Conservation (phyloP, 2,888 invertebrate species). For the Luperina nickerlii region DNA sequence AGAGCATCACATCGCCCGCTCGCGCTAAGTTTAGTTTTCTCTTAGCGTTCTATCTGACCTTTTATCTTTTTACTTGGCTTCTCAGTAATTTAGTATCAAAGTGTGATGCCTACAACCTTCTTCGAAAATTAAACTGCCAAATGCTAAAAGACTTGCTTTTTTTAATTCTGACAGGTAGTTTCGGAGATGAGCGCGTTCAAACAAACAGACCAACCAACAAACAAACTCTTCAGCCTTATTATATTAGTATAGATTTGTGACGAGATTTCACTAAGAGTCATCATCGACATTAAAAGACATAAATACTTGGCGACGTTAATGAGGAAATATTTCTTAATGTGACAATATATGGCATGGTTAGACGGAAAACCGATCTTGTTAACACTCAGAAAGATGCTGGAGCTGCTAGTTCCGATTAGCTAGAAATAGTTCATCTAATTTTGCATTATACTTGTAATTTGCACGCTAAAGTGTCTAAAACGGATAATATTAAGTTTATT, state of each 20-base stretch:
- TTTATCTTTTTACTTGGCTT: not conserved
- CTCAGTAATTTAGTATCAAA: not conserved
- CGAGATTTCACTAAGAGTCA: not conserved
- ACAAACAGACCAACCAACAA: not conserved
- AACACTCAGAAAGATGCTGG: not conserved
- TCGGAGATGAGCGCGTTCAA: not conserved
- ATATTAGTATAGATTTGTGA: not conserved
- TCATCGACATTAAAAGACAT: not conserved
- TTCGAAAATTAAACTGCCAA: not conserved
- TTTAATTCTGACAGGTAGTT: not conserved
- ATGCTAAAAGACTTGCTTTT: not conserved
- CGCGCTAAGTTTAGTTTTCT: not conserved
- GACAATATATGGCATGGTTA: not conserved
- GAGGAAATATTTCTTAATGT: not conserved
- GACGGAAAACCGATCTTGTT: not conserved
- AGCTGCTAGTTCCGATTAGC: not conserved
- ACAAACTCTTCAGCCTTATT: not conserved
- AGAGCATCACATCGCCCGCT: not conserved
- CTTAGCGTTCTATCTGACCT: not conserved
- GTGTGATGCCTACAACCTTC: not conserved
- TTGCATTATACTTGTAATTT: not conserved
- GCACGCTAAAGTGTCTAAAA: not conserved
- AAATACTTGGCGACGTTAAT: not conserved
- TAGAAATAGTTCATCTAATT: not conserved
- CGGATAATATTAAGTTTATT: not conserved